phyloP scores from a whole-genome alignment of 2,113 vertebrate species.

The Neogobius melanostomus region DNA sequence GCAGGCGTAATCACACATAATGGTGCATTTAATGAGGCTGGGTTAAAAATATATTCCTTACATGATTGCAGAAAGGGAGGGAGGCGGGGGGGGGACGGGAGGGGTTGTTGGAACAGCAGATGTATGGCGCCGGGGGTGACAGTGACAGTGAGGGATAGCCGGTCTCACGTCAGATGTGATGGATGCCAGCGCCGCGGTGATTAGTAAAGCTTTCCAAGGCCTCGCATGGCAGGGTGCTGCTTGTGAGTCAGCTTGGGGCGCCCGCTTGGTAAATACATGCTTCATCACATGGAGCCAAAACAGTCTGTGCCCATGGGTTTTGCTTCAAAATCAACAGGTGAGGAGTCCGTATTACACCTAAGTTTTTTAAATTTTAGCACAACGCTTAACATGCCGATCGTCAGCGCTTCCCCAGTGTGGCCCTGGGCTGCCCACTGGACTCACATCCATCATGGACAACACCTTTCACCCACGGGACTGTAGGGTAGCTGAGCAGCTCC shows the following conservation, averaged over 20 bases:
- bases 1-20: constrained; percentile 76
- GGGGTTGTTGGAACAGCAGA: constrained; percentile 34
- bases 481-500: too few relatives aligned
- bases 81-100: constrained; percentile 19
- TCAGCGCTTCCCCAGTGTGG: too few relatives aligned
- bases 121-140: constrained; percentile 54
- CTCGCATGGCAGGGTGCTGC: constrained; percentile 45
- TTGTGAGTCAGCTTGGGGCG: constrained; percentile 10
- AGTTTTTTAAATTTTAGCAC: too few relatives aligned
- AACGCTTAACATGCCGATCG: too few relatives aligned
- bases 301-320: too few relatives aligned
- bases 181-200: constrained; percentile 66
- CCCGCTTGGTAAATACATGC: constrained; percentile 6
- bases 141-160: constrained; percentile 69
- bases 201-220: constrained; percentile 72
- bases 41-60: constrained; percentile 71
- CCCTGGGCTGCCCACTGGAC: too few relatives aligned
- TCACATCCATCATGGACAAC: too few relatives aligned
- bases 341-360: too few relatives aligned
- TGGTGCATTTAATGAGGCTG: constrained; percentile 71
- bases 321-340: neutral
- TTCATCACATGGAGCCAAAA: neutral
- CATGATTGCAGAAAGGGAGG: constrained; percentile 34
- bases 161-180: constrained; percentile 70
- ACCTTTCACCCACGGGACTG: too few relatives aligned